These are phyloP conservation scores for Pilophorus perplexus DNA, from an alignment of 2,888 invertebrate species.

Conservation along the genomic window DNA sequence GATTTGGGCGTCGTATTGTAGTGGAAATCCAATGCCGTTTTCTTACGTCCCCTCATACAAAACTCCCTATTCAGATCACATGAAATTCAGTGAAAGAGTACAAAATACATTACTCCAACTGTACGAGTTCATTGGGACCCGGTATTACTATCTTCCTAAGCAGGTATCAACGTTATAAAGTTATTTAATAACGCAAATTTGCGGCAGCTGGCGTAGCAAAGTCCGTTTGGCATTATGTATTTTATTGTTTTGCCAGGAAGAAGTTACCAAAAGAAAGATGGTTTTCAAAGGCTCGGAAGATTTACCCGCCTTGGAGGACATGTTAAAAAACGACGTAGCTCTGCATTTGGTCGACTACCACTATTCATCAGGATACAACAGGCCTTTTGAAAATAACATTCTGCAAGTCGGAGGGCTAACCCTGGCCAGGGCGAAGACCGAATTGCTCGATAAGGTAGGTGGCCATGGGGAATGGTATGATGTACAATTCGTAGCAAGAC, in stretches of 20 bases:
- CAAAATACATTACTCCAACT: constrained; percentile 38
- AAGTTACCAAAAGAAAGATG: constrained; percentile 5
- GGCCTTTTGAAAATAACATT: constrained; percentile 40
- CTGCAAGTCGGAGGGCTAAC: constrained; percentile 41
- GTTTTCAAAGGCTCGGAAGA: constrained; percentile 14
- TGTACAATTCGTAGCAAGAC: too few relatives aligned
- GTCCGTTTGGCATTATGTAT: too few relatives aligned
- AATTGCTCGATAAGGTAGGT: constrained; percentile 24
- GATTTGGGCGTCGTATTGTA: constrained; percentile 37
- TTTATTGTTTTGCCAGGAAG: too few relatives aligned
- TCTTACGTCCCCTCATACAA: constrained; percentile 43
- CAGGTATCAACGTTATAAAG: constrained; percentile 23
- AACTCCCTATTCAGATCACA: constrained; percentile 35
- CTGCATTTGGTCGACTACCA: constrained; percentile 42
- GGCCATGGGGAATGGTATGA: too few relatives aligned
- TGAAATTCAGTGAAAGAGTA: constrained; percentile 43
- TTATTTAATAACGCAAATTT: neutral
- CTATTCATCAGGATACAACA: constrained; percentile 27
- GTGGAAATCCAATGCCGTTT: constrained; percentile 42
- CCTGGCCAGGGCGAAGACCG: neutral
- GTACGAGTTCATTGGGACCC: constrained; percentile 33
- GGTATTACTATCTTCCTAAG: constrained; percentile 42
- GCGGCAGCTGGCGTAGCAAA: too few relatives aligned
- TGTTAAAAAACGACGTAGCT: constrained; percentile 30
- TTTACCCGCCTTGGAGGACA: constrained; percentile 30